Percentiles rank a stretch among this genome's conserved stretches.
Conservation (phyloP, 2,888 invertebrate species). For the Nymphalis urticae region DNA sequence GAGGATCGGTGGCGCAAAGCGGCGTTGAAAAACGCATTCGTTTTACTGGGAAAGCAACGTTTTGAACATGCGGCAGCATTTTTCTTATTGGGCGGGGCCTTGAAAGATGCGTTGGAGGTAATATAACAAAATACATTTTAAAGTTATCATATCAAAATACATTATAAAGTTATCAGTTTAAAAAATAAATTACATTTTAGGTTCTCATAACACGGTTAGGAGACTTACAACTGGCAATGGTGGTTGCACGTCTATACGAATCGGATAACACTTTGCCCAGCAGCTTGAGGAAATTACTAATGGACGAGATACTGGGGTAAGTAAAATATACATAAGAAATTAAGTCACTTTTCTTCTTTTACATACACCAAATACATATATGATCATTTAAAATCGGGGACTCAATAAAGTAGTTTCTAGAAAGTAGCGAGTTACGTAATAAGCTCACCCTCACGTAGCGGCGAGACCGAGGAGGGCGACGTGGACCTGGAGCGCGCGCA, state of each 20-base stretch:
- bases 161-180: not conserved
- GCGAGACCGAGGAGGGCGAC: slow-evolving; percentile 85
- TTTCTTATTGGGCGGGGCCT: slow-evolving; percentile 95
- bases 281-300: slow-evolving; percentile 87
- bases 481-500: slow-evolving; percentile 88
- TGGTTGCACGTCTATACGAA: slow-evolving; percentile 95
- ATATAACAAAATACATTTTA: not conserved
- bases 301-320: slow-evolving; percentile 89
- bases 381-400: not conserved
- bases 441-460: slow-evolving; percentile 54
- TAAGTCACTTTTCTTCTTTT: too few species aligned
- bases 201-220: slow-evolving; percentile 94
- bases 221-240: slow-evolving; percentile 97
- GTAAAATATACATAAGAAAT: slow-evolving; percentile 27
- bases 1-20: slow-evolving; percentile 98
- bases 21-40: slow-evolving; percentile 98
- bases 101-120: slow-evolving; percentile 97
- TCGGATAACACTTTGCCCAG: slow-evolving; percentile 87
- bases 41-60: slow-evolving; percentile 95
- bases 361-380: too few species aligned
- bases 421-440: not conserved
- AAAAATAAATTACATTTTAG: slow-evolving; percentile 55
- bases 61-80: slow-evolving; percentile 99
- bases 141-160: not conserved
- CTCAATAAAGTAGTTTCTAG: not conserved